Evolutionary conservation across 2,113 vertebrate genomes (phyloP), one percentile per base, ranked within the genome.

Genomic region (Pelodiscus sinensis): DNA sequence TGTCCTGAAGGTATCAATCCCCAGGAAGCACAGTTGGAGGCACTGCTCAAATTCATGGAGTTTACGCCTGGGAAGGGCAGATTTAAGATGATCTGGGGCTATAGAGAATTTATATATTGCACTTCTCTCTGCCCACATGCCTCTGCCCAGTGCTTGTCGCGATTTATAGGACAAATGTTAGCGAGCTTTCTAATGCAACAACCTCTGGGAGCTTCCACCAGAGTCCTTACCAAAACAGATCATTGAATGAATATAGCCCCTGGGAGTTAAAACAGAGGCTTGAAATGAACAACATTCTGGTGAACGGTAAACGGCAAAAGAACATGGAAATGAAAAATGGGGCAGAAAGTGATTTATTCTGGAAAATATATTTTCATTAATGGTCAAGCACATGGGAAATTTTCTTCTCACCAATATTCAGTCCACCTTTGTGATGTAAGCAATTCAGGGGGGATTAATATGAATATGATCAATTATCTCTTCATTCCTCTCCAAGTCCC

Each of bases 281-380:
- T 55, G 65, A 87, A 7, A 24, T 68, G 27, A 78, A 50, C n/a
- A 54, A 2, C 15, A 50, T 51, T 9, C 52, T 84, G 80, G 15
- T n/a, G 83, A 22, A 51, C 8, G 27, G 25, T 62, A 19, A 35
- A 35, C n/a, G 82, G 51, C 13, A 50, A 79, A 89, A 38, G 15
- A 9, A 0, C 0, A 2, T 8, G 6, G 75, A 50, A 58, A 79
- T 4, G 1, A 25, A 31, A 90, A 71, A 6, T 29, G 84, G 31
- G 50, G 31, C 68, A 84, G 62, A 4, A 14, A 56, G 35, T 38
- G 44, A 9, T 73, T 60, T 13, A 83, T 65, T 29, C 1, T 62
- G 12, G 1, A 10, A 60, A 85, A 9, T 55, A 22, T 57, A 2
- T 8, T 85, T 87, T 57, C 29, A 5, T 44, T 11, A 52, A 11